phyloP scores from a whole-genome alignment of 2,888 invertebrate genomes.

The Mythimna lalbum region DNA sequence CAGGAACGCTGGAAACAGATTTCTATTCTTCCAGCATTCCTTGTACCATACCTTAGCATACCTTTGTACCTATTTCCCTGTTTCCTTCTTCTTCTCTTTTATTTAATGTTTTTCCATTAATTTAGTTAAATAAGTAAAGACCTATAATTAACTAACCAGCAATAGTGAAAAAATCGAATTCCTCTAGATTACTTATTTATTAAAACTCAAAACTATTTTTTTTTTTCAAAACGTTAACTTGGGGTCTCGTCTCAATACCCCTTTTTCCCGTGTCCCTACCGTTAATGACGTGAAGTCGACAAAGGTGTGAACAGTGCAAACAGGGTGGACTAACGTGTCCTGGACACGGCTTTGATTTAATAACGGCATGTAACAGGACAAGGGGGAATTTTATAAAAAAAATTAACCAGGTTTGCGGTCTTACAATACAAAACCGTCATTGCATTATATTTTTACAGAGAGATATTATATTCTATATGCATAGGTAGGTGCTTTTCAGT shows the following conservation, averaged over 20 bases:
- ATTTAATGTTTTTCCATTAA: too few relatives aligned
- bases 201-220: not conserved
- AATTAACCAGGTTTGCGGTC: slow-evolving; percentile 2
- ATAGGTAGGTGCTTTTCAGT: not conserved
- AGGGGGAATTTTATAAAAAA: slow-evolving; percentile 25
- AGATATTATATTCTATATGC: not conserved
- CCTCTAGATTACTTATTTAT: not conserved
- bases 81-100: too few relatives aligned
- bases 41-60: too few relatives aligned
- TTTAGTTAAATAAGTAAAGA: too few relatives aligned
- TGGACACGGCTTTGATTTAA: slow-evolving; percentile 22
- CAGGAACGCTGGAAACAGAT: too few relatives aligned
- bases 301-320: slow-evolving; percentile 2
- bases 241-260: not conserved
- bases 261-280: too few relatives aligned
- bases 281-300: not conserved
- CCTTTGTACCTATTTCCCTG: too few relatives aligned
- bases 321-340: slow-evolving; percentile 1
- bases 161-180: too few relatives aligned
- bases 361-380: slow-evolving; percentile 21
- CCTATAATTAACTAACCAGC: too few relatives aligned
- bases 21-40: too few relatives aligned
- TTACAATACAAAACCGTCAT: slow-evolving; percentile 16
- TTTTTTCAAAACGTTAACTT: not conserved
- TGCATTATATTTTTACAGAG: not conserved